Evolutionary conservation across 2,888 invertebrate species (phyloP), one percentile per base, ranked within the genome.

Genomic region (Drosophila aldrichi): DNA sequence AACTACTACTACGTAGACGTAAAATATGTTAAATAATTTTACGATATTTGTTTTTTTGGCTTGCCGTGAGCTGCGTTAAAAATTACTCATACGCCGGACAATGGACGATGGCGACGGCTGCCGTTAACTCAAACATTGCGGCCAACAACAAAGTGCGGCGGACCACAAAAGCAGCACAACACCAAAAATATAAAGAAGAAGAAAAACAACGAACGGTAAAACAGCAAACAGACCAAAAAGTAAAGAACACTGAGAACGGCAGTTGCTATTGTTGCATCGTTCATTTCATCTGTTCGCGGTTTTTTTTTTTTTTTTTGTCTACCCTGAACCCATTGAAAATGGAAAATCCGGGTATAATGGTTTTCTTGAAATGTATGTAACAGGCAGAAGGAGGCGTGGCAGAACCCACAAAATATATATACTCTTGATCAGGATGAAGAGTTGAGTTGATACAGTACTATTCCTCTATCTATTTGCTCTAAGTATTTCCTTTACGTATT

Each of bases 71-170:
- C 46, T 64, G 77, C 40, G 51, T 16, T 43, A 62, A 63, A 61
- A 60, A 89, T 86, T 83, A 86, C 84, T 89, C 82, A 83, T 86
- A 80, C 87, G 72, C 81, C 66, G 60, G n/a, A n/a, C 67, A 41
- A 62, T 51, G 71, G 61, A 41, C 55, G 40, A 49, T n/a, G n/a
- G 22, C 41, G 40, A 25, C 22, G 29, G 58, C 52, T 34, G 36
- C 38, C 32, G 40, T 38, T 44, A 71, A 49, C 32, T 20, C n/a
- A 59, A 75, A 63, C 61, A 63, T 69, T 70, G 70, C 74, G 84
- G 34, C 61, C 68, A 76, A 56, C 73, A 79, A 46, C 59, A 66
- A 80, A 81, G 64, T 77, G 71, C 60, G 70, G 59, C 51, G 16
- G 5, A n/a, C 71, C 71, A 20, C 41, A 56, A 38, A 48, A n/a